These are phyloP conservation scores for Sogatella furcifera DNA, from an alignment of 1,140 invertebrate species.

Conservation along the genomic window DNA sequence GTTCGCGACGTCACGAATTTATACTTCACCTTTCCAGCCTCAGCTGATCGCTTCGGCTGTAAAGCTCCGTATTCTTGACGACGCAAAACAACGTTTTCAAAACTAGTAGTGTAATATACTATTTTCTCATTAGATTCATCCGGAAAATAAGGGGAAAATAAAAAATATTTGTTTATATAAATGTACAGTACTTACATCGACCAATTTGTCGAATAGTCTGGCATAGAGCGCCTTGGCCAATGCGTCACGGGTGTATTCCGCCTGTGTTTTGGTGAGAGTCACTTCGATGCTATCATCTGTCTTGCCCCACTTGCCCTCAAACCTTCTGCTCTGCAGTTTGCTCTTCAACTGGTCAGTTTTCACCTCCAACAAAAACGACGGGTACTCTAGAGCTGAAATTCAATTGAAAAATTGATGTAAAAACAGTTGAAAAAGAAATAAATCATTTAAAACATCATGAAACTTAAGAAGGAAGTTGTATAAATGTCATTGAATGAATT, in stretches of 20 bases:
- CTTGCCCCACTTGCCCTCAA: slow-evolving; percentile 66
- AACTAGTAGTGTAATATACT: too few species aligned
- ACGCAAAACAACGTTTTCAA: too few species aligned
- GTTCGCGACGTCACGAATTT: too few species aligned
- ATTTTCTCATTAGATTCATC: too few species aligned
- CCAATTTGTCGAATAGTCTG: slow-evolving; percentile 57
- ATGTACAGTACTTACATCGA: slow-evolving; percentile 38
- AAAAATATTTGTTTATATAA: too few species aligned
- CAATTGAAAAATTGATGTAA: background rate
- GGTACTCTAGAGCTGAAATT: slow-evolving; percentile 49
- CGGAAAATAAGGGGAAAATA: too few species aligned
- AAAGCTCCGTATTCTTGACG: too few species aligned
- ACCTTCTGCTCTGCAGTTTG: slow-evolving; percentile 52
- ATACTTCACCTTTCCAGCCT: too few species aligned
- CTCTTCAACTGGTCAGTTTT: slow-evolving; percentile 43
- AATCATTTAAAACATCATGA: too few species aligned
- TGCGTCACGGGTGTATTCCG: slow-evolving; percentile 53
- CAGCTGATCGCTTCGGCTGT: too few species aligned
- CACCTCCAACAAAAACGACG: slow-evolving; percentile 52
- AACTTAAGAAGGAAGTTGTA: too few species aligned
- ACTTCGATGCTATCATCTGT: slow-evolving; percentile 57
- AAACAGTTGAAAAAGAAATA: background rate
- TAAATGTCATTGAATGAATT: too few species aligned
- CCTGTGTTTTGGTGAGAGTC: slow-evolving; percentile 53
- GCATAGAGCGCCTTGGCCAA: slow-evolving; percentile 59